These are phyloP conservation scores for Xestobium rufovillosum DNA, from an alignment of 2,888 invertebrate species.

Conservation along the genomic window DNA sequence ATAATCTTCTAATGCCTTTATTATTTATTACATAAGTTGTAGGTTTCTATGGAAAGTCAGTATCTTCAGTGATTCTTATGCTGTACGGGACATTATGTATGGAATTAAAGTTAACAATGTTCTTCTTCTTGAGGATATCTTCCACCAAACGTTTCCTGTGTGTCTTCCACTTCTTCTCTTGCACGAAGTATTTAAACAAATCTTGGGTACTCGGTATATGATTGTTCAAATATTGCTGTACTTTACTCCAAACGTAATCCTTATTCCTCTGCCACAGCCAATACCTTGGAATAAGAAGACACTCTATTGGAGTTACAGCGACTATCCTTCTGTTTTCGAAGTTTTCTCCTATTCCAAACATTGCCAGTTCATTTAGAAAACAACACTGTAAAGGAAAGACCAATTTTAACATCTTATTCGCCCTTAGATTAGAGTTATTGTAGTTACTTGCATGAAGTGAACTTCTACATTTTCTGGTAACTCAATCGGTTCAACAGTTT, in stretches of 20 bases:
- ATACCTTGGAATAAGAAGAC: slow-evolving; percentile 61
- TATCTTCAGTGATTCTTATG: slow-evolving; percentile 51
- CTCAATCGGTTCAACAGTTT: background rate
- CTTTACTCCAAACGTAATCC: slow-evolving; percentile 58
- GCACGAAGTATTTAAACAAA: slow-evolving; percentile 50
- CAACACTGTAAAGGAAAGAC: slow-evolving; percentile 47
- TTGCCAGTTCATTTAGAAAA: slow-evolving; percentile 51
- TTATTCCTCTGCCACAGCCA: slow-evolving; percentile 61
- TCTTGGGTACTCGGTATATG: slow-evolving; percentile 52
- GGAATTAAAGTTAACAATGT: slow-evolving; percentile 49
- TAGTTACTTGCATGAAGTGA: slow-evolving; percentile 1
- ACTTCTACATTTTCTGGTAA: slow-evolving; percentile 1
- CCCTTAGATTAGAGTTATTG: too few species aligned
- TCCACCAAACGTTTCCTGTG: slow-evolving; percentile 47
- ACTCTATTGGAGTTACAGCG: slow-evolving; percentile 55
- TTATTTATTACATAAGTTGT: too few species aligned
- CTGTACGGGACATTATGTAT: slow-evolving; percentile 59
- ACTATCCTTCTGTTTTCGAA: slow-evolving; percentile 56
- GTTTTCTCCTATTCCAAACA: slow-evolving; percentile 65
- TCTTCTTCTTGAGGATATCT: slow-evolving; percentile 46
- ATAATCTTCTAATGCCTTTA: too few species aligned
- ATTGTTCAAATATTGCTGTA: slow-evolving; percentile 52
- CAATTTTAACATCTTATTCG: too few species aligned
- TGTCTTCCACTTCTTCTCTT: slow-evolving; percentile 50
- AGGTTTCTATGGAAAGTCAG: too few species aligned